These are phyloP conservation scores for Coregonus suidteri DNA, from an alignment of 2,797 vertebrate genomes.

Conservation along the genomic window DNA sequence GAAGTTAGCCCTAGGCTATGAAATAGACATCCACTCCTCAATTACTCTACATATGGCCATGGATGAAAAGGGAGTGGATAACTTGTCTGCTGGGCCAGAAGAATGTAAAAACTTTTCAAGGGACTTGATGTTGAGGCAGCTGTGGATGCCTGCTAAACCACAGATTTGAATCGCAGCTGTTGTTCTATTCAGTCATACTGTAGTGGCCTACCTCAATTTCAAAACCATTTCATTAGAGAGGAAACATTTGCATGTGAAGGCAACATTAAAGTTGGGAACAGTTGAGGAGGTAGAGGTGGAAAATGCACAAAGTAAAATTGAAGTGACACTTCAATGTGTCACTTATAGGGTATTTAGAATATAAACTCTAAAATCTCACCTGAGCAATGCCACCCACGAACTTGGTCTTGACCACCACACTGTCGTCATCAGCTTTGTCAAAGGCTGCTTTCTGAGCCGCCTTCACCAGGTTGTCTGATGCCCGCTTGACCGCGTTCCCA, in stretches of 20 bases:
- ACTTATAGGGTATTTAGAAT: neutral
- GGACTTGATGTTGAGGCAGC: conserved; percentile 42
- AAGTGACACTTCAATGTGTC: no score
- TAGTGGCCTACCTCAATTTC: conserved; percentile 34
- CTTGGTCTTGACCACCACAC: conserved; percentile 95
- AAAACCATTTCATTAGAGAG: conserved; percentile 33
- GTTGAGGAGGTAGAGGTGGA: no score
- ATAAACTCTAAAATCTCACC: conserved; percentile 72
- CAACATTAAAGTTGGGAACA: no score
- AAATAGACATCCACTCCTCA: conserved; percentile 40
- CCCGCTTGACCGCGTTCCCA: conserved; percentile 96
- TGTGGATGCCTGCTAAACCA: conserved; percentile 51
- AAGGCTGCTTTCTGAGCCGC: conserved; percentile 97
- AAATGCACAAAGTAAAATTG: no score
- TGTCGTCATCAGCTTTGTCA: conserved; percentile 92
- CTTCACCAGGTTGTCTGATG: conserved; percentile 96
- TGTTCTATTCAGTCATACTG: conserved; percentile 43
- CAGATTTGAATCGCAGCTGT: conserved; percentile 52
- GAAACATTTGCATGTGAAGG: conserved; percentile 30
- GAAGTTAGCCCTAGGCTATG: conserved; percentile 15
- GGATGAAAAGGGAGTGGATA: conserved; percentile 43
- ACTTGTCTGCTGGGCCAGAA: conserved; percentile 15
- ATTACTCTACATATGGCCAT: conserved; percentile 41
- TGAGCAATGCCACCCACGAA: conserved; percentile 99
- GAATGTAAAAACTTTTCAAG: conserved; percentile 28